Percentiles rank a stretch among this genome's conserved stretches.
phyloP scores from a whole-genome alignment of 2,797 vertebrate genomes.

The Peromyscus nudipes region DNA sequence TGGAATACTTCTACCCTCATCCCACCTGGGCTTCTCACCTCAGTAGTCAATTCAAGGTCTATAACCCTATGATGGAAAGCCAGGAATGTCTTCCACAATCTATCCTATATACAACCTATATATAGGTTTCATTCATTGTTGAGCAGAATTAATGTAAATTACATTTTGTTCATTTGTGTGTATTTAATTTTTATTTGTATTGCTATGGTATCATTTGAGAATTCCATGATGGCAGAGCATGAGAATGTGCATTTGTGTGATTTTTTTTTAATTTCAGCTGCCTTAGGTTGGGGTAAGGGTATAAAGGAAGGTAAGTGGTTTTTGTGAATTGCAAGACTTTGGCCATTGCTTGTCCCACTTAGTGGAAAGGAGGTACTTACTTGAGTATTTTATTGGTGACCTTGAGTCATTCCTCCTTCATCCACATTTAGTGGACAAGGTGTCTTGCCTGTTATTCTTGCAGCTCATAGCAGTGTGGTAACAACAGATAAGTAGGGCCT shows the following conservation, averaged over 20 bases:
- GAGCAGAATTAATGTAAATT: constrained; percentile 38
- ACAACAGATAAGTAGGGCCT: neutral
- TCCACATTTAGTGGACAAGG: neutral
- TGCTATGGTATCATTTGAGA: constrained; percentile 30
- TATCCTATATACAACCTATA: neutral
- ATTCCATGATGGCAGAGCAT: constrained; percentile 49
- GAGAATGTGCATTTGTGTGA: constrained; percentile 69
- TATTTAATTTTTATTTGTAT: constrained; percentile 51
- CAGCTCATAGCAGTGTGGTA: neutral
- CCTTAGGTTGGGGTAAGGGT: constrained; percentile 71
- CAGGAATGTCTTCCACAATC: neutral
- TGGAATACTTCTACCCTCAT: neutral
- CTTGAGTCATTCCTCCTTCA: neutral
- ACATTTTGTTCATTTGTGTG: constrained; percentile 66
- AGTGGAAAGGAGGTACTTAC: neutral
- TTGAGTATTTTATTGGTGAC: neutral
- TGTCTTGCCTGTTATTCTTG: neutral
- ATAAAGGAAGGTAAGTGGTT: constrained; percentile 77
- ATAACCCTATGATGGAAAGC: neutral
- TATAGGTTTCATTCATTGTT: constrained; percentile 4
- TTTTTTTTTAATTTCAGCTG: constrained; percentile 72
- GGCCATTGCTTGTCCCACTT: neutral
- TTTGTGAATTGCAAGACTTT: constrained; percentile 40
- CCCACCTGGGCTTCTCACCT: neutral
- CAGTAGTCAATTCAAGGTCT: neutral